Base-by-base conservation (phyloP, 2,888 invertebrate species). In the Campaea margaritaria region DNA sequence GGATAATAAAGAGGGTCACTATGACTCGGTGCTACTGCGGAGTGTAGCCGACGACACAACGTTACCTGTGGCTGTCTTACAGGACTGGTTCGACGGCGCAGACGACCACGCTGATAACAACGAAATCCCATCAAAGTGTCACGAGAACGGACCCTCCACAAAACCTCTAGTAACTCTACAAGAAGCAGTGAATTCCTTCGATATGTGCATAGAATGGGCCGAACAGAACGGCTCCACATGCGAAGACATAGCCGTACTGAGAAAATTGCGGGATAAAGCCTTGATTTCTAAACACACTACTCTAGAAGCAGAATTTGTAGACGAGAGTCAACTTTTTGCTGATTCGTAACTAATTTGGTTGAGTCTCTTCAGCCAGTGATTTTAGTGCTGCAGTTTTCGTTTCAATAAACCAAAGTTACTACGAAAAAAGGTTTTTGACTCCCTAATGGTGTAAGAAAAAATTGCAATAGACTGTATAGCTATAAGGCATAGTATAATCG, bases 131-230 rank as follows among this genome's bases (percentile, higher is more conserved):
- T 5, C 58, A n/a, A 36, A 47, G 15, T n/a, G 21, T 2, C 27
- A 41, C 34, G 43, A 48, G 13, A 31, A 39, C 15, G n/a, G 8
- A 21, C 34, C 27, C 0, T 12, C 13, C 5, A 28, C 14, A 7
- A 15, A n/a, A 13, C 16, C 14, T 1, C 34, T 12, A 16, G 41
- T 59, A 15, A 10, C 49, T 36, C 8, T n/a, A 14, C 11, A 49
- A 44, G 53, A 54, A 0, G 58, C 58, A 11, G 53, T 59, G 31
- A 21, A 16, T 34, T 59, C 44, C 2, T 60, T 55, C n/a, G 51
- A 60, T 43, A 55, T 41, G 9, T 55, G 60, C 14, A 38, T 60
- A 15, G 55, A 43, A 36, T 55, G 55, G 55, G 51, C 60, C n/a
- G 55, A 55, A 43, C 55, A 55, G 16, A 51, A 50, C 36, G 41